A percentile compares a stretch with the other conserved stretches of the same genome.
Evolutionary conservation across 2,113 vertebrate species (phyloP).

Genomic region (Terrapene triunguis): DNA sequence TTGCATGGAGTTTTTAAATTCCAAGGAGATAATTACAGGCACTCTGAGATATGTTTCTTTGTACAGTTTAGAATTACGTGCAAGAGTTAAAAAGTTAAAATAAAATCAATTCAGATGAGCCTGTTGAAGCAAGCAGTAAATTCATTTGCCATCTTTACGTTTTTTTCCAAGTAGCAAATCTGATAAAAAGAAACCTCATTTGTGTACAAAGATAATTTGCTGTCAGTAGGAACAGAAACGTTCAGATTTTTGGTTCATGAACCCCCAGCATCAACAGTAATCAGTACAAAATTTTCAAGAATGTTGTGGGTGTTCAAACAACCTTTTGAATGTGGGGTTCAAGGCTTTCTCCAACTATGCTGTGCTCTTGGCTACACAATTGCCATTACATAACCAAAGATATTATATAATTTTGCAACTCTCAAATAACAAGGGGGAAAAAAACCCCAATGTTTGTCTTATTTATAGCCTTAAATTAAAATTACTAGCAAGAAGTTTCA

Average conservation of each 20-base stretch:
- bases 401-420: not conserved
- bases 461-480: not conserved
- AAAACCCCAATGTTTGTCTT: not conserved
- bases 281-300: not conserved
- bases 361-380: not conserved
- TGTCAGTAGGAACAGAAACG: not conserved
- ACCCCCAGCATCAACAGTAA: not conserved
- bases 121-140: not conserved
- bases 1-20: not conserved
- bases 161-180: not conserved
- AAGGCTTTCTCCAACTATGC: conserved; percentile 9
- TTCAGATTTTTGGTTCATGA: not conserved
- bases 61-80: not conserved
- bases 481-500: not conserved
- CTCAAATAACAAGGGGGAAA: not conserved
- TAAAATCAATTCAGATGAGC: not conserved
- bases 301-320: not conserved
- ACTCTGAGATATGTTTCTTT: too few species aligned
- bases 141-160: not conserved
- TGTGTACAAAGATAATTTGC: not conserved
- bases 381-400: not conserved
- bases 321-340: not conserved
- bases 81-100: not conserved
- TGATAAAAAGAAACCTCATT: not conserved
- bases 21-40: not conserved